These are phyloP conservation scores for Clarias macrocephalus DNA, from an alignment of 2,113 vertebrate species.

Conservation along the genomic window DNA sequence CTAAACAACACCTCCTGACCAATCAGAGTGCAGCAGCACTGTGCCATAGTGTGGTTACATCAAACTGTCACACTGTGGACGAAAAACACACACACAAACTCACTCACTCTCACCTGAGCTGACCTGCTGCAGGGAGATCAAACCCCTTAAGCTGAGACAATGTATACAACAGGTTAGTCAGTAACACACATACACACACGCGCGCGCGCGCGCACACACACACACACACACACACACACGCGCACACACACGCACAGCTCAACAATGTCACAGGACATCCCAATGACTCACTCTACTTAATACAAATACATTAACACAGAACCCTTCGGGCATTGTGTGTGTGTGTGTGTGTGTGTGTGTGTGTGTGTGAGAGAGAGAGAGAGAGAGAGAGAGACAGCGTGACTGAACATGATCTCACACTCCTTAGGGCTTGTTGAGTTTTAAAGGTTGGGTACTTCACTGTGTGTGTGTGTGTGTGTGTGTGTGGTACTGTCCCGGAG, in stretches of 20 bases:
- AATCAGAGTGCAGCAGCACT: neutral
- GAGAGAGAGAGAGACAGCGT: neutral
- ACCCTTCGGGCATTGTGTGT: neutral
- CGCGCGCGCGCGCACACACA: neutral
- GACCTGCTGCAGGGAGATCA: neutral
- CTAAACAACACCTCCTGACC: neutral
- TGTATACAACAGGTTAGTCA: neutral
- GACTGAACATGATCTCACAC: neutral
- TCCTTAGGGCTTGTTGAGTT: neutral
- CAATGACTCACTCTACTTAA: neutral
- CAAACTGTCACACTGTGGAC: neutral
- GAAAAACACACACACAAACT: too few species aligned
- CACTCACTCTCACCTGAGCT: neutral
- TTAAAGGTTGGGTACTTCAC: neutral
- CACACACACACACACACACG: neutral
- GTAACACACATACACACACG: neutral
- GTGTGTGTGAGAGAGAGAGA: neutral
- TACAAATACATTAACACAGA: neutral
- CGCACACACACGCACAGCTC: neutral
- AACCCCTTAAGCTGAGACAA: neutral
- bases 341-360: neutral
- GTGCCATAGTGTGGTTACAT: neutral
- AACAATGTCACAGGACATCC: neutral
- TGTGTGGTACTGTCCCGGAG: too few species aligned
- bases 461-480: too few species aligned